phyloP scores from a whole-genome alignment of 2,797 vertebrate species.

The Macroramphosus scolopax region DNA sequence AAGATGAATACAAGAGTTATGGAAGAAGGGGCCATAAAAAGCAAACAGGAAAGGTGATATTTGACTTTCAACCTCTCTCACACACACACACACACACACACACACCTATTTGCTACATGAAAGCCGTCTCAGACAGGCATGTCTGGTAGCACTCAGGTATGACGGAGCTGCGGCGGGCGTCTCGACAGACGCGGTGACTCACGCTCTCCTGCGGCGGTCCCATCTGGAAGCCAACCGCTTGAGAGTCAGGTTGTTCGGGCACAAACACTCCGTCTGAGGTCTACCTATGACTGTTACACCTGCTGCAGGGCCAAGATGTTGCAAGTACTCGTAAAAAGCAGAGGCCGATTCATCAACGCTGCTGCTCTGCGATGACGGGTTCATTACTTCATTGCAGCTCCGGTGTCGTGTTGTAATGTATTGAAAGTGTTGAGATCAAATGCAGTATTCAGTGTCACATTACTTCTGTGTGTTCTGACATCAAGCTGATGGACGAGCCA shows the following conservation, averaged over 20 bases:
- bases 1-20: constrained; percentile 44
- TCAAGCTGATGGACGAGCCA: no score
- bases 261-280: constrained; percentile 37
- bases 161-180: constrained; percentile 47
- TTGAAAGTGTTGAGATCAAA: no score
- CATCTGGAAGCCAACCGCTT: constrained; percentile 71
- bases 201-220: constrained; percentile 44
- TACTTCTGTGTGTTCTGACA: no score
- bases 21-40: constrained; percentile 47
- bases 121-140: constrained; percentile 53
- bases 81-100: constrained; percentile 19
- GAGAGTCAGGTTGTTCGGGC: no score
- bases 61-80: constrained; percentile 28
- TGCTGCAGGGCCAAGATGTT: no score
- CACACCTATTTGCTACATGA: constrained; percentile 25
- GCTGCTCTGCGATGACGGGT: no score
- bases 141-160: constrained; percentile 71
- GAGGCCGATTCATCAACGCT: no score
- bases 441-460: no score
- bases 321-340: constrained; percentile 1
- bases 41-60: constrained; percentile 43
- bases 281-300: constrained; percentile 36
- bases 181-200: constrained; percentile 68
- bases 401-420: no score
- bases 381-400: no score